Evolutionary conservation across 2,888 invertebrate species (phyloP).

Genomic region (Eilema sororculum): DNA sequence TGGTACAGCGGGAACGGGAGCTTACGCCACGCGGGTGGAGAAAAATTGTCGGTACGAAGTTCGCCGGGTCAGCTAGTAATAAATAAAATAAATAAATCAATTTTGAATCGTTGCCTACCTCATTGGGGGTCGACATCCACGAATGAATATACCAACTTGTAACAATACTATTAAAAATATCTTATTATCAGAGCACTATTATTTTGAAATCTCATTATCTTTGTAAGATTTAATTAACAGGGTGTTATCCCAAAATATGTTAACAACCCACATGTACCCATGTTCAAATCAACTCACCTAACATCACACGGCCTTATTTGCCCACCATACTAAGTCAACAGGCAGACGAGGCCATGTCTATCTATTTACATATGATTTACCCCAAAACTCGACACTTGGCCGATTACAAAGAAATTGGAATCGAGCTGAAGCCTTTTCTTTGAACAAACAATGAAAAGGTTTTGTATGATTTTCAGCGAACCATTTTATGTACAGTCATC

Average conservation of each 20-base stretch:
- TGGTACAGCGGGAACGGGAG: too few species aligned
- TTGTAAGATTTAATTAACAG: conserved; percentile 33
- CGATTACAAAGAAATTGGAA: conserved; percentile 54
- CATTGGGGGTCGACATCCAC: too few species aligned
- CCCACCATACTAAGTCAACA: conserved; percentile 43
- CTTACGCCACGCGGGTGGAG: too few species aligned
- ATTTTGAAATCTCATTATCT: background rate
- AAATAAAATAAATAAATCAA: too few species aligned
- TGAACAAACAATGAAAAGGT: conserved; percentile 42
- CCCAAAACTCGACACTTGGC: conserved; percentile 33
- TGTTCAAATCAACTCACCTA: conserved; percentile 29
- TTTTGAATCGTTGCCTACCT: too few species aligned
- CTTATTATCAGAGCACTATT: background rate
- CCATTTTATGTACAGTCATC: conserved; percentile 28
- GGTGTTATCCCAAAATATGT: conserved; percentile 28
- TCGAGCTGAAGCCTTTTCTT: conserved; percentile 41
- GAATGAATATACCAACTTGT: too few species aligned
- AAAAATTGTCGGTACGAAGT: too few species aligned
- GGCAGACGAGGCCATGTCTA: conserved; percentile 14
- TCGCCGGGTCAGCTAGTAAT: too few species aligned
- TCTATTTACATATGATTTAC: conserved; percentile 51
- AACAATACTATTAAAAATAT: too few species aligned
- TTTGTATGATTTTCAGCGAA: conserved; percentile 45
- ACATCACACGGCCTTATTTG: conserved; percentile 33
- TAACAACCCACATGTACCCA: conserved; percentile 27